Evolutionary conservation across 1,140 invertebrate species (phyloP).

Genomic region (Drosophila kanapiae): DNA sequence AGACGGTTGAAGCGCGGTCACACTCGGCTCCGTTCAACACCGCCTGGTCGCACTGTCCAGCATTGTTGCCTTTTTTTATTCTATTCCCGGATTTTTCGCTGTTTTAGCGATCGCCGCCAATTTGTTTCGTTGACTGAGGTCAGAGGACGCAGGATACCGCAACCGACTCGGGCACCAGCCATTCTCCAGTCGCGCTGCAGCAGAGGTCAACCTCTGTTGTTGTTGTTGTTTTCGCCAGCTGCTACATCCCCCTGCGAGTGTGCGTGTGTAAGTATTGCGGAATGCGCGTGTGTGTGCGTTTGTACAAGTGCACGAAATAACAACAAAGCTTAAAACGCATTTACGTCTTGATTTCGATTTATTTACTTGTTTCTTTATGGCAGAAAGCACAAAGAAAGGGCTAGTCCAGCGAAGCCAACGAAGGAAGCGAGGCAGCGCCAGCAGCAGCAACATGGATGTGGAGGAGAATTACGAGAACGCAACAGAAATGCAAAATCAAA

Average conservation of each 20-base stretch:
- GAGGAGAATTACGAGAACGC: constrained; percentile 72
- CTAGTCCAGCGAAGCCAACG: constrained; percentile 4
- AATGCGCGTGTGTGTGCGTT: constrained; percentile 18
- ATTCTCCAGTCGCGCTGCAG: background rate
- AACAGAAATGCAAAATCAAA: constrained; percentile 45
- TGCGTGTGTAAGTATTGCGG: constrained; percentile 34
- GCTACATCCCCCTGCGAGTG: constrained; percentile 32
- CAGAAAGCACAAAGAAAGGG: constrained; percentile 39
- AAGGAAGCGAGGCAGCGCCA: background rate
- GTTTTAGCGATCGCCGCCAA: constrained; percentile 16
- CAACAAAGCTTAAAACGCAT: constrained; percentile 62
- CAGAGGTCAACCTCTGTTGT: constrained; percentile 25
- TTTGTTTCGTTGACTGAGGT: constrained; percentile 7
- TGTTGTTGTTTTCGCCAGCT: constrained; percentile 34
- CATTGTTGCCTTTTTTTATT: constrained; percentile 48
- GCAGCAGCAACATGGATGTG: constrained; percentile 61
- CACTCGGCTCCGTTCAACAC: background rate
- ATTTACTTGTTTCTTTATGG: constrained; percentile 24
- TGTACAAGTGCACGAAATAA: constrained; percentile 43
- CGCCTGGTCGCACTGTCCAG: constrained; percentile 19
- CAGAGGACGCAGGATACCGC: constrained; percentile 13
- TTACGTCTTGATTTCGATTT: constrained; percentile 50
- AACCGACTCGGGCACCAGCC: background rate
- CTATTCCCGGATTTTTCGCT: constrained; percentile 36
- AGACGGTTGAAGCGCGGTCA: background rate